Base-by-base conservation (phyloP, 2,113 vertebrate species). In the Romanogobio albipinnatus region DNA sequence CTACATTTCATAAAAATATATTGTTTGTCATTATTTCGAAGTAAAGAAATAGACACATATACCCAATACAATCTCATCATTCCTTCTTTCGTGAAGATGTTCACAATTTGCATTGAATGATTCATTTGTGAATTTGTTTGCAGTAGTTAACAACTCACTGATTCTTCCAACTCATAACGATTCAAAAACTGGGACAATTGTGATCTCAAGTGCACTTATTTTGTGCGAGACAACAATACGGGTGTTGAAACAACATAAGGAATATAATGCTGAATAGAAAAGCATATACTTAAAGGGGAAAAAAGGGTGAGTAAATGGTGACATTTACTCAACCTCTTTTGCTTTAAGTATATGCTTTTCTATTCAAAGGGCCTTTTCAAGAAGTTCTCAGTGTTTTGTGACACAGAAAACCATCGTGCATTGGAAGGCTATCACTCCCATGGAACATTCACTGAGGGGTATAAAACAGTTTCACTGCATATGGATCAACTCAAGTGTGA, bases 401-500 rank as follows among this genome's bases (percentile, higher is more conserved):
- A 58, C 26, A 59, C 13, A 43, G 76, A 68, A 66, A 81, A 13
- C 53, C 5, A 17, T 36, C 17, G 56, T 56, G 75, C 74, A 22
- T 17, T 29, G 9, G 7, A 83, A 76, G 51, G 77, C 24, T 43
- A 81, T 71, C 53, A 83, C n/a, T 59, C 26, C 59, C 59, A 39
- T 17, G 4, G 29, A 51, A 26, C 45, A 71, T 53, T 71, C 29
- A 26, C 26, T 59, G 66, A 29, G 15, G 15, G n/a, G 58, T 76
- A 66, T 59, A 33, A 76, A 66, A 43, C 47, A 17, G 47, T 59
- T 83, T 79, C 22, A 51, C 26, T 75, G 58, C 68, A 19, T 47
- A 80, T 83, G 76, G 51, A 84, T 76, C 49, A 76, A 76, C 26
- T 83, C 62, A 58, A 76, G 85, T 85, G 83, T 87, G 76, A 85